These are phyloP conservation scores for Pocillopora grandis DNA, from an alignment of 92 coral and sea anemone genomes.

Conservation along the genomic window DNA sequence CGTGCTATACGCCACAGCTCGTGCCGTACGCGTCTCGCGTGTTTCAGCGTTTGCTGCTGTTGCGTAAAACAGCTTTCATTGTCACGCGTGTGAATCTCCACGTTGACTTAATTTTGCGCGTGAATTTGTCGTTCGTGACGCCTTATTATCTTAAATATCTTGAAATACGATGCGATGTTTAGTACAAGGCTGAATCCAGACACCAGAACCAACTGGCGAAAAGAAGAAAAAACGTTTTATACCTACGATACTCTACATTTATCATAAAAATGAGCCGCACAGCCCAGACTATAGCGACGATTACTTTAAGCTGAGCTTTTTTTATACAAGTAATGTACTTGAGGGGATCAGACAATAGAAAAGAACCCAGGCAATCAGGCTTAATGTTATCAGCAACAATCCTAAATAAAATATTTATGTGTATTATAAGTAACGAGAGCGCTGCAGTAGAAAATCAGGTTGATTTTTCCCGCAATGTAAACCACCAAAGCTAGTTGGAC, in stretches of 20 bases:
- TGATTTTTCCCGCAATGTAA: slow-evolving; percentile 39
- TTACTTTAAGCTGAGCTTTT: background rate
- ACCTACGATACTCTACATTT: slow-evolving; percentile 31
- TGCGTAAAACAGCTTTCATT: background rate
- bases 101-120: no score
- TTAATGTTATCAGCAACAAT: slow-evolving; percentile 37
- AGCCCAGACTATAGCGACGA: slow-evolving; percentile 23
- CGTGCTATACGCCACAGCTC: slow-evolving; percentile 40
- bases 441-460: slow-evolving; percentile 10
- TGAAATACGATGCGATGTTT: slow-evolving; percentile 26
- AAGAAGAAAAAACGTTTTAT: slow-evolving; percentile 44
- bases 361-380: slow-evolving; percentile 38
- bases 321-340: slow-evolving; percentile 34
- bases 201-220: slow-evolving; percentile 36
- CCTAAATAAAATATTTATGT: slow-evolving; percentile 51
- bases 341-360: slow-evolving; percentile 44
- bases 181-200: slow-evolving; percentile 31
- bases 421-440: slow-evolving; percentile 37
- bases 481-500: slow-evolving; percentile 46
- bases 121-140: no score
- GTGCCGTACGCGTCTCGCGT: slow-evolving; percentile 21
- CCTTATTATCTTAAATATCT: background rate
- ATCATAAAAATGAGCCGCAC: slow-evolving; percentile 33
- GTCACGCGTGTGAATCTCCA: no score
- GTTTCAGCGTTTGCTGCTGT: background rate